These are phyloP conservation scores for Geophilus truncorum DNA, from an alignment of 2,888 invertebrate species.

Conservation along the genomic window DNA sequence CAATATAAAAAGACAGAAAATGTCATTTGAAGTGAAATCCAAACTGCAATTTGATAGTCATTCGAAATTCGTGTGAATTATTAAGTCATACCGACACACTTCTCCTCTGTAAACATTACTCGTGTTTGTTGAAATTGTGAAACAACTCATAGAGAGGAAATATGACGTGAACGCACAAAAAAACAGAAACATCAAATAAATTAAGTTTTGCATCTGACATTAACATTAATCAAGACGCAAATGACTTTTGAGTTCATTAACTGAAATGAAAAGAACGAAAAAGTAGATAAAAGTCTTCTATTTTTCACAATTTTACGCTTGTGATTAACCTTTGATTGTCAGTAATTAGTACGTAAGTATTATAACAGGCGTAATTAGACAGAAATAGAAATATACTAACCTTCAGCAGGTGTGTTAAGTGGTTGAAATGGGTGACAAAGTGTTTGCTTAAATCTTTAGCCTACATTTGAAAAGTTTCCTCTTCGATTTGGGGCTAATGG, in stretches of 20 bases:
- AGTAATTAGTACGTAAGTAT: not conserved
- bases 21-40: not conserved
- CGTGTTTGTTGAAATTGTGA: not conserved
- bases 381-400: not conserved
- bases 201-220: not conserved
- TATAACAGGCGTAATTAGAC: not conserved
- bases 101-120: no score
- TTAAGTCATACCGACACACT: no score
- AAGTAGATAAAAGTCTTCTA: not conserved
- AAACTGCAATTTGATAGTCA: no score
- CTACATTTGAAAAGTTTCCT: conserved; percentile 16
- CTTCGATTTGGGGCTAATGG: conserved; percentile 27
- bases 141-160: not conserved
- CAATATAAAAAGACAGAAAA: not conserved
- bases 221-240: conserved; percentile 11
- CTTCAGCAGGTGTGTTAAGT: conserved; percentile 5
- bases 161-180: not conserved
- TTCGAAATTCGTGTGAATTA: no score
- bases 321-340: not conserved
- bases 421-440: not conserved
- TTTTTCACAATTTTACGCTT: not conserved
- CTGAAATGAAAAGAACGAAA: not conserved
- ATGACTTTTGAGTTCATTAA: conserved; percentile 19
- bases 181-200: not conserved
- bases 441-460: conserved; percentile 18